Evolutionary conservation across 1,140 invertebrate genomes (phyloP).

Genomic region (Laupala kohalensis): DNA sequence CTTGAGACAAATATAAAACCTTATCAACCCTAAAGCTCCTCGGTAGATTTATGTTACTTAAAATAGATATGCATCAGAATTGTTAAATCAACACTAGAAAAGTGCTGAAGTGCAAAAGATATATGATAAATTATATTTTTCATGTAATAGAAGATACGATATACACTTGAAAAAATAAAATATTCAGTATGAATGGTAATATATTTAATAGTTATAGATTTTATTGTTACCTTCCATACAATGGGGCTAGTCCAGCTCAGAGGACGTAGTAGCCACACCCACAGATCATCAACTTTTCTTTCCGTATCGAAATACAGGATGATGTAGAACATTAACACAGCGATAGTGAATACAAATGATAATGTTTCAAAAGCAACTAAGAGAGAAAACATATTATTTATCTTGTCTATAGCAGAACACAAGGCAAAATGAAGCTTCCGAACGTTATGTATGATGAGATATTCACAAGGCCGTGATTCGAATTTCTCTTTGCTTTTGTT

Average conservation of each 20-base stretch:
- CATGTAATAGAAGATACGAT: too few relatives aligned
- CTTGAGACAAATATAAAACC: too few relatives aligned
- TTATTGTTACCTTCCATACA: background rate
- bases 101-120: too few relatives aligned
- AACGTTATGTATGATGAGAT: background rate
- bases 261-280: background rate
- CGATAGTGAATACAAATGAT: background rate
- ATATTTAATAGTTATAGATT: background rate
- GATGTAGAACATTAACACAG: background rate
- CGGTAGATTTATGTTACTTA: too few relatives aligned
- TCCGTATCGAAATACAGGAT: background rate
- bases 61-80: too few relatives aligned
- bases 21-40: too few relatives aligned
- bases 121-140: too few relatives aligned
- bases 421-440: background rate
- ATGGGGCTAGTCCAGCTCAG: background rate
- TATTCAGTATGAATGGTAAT: too few relatives aligned
- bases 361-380: background rate
- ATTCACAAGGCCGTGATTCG: background rate
- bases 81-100: too few relatives aligned
- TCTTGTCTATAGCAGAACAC: background rate
- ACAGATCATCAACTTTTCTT: background rate
- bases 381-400: background rate
- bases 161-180: too few relatives aligned
- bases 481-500: too few relatives aligned